Conservation (phyloP, 2,888 invertebrate species). For the Coenonympha arcania region DNA sequence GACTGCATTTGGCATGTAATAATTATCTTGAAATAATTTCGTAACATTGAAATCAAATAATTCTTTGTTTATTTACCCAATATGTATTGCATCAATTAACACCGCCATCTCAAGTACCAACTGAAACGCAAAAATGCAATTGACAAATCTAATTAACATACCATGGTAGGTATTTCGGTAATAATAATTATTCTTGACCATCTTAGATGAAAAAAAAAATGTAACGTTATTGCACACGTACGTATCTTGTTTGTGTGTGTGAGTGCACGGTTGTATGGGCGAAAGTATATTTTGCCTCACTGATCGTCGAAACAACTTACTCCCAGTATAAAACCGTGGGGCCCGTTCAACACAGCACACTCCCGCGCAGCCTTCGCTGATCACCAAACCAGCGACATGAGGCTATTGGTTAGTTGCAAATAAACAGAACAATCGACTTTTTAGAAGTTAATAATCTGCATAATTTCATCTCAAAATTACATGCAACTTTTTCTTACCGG, state of each 20-base stretch:
- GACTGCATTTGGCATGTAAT: neutral
- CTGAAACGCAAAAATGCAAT: neutral
- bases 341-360: conserved; percentile 45
- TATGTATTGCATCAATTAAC: conserved; percentile 8
- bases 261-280: conserved; percentile 38
- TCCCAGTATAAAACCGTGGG: conserved; percentile 60
- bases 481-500: conserved; percentile 1
- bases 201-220: conserved; percentile 25
- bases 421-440: neutral
- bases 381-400: conserved; percentile 67
- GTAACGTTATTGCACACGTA: conserved; percentile 36
- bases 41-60: neutral
- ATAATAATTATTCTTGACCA: conserved; percentile 14
- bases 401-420: conserved; percentile 62
- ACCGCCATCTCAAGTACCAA: neutral
- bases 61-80: neutral
- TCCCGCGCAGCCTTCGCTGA: conserved; percentile 67
- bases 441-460: neutral
- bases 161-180: no score
- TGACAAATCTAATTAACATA: conserved; percentile 13
- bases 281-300: conserved; percentile 69
- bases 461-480: neutral
- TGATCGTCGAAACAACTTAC: conserved; percentile 49
- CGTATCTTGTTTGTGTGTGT: conserved; percentile 18
- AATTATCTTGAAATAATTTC: neutral